phyloP scores from a whole-genome alignment of 2,888 invertebrate species.

The Masnerella sp. region DNA sequence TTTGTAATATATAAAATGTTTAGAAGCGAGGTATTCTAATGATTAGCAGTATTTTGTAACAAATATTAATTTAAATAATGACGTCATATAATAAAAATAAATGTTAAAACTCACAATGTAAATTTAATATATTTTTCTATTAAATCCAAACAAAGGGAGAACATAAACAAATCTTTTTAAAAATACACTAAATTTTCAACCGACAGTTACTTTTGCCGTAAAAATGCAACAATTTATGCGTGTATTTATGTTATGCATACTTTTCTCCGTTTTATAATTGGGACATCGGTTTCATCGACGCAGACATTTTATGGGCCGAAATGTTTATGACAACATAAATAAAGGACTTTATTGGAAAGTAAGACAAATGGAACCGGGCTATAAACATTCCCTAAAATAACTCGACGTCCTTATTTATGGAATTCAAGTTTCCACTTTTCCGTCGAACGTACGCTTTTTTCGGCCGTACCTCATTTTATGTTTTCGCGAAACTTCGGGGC shows the following conservation, averaged over 20 bases:
- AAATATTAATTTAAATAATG: too few relatives aligned
- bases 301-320: conserved; percentile 8
- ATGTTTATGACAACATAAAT: conserved; percentile 42
- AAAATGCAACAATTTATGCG: conserved; percentile 14
- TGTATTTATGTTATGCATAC: conserved; percentile 1
- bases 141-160: too few relatives aligned
- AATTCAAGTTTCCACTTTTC: conserved; percentile 17
- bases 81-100: too few relatives aligned
- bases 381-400: conserved; percentile 33
- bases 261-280: conserved; percentile 23
- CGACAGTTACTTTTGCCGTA: not conserved
- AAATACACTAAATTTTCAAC: too few relatives aligned
- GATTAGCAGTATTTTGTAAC: too few relatives aligned
- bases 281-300: conserved; percentile 14
- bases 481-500: conserved; percentile 2
- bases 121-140: too few relatives aligned
- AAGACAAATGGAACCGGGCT: conserved; percentile 24
- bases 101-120: too few relatives aligned
- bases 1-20: too few relatives aligned
- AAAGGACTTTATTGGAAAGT: conserved; percentile 32
- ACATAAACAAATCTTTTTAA: too few relatives aligned
- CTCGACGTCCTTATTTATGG: conserved; percentile 34
- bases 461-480: conserved; percentile 15
- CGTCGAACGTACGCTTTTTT: conserved; percentile 14
- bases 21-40: too few relatives aligned